Evolutionary conservation across 2,888 invertebrate genomes (phyloP).

Genomic region (Cheilosia urbana): DNA sequence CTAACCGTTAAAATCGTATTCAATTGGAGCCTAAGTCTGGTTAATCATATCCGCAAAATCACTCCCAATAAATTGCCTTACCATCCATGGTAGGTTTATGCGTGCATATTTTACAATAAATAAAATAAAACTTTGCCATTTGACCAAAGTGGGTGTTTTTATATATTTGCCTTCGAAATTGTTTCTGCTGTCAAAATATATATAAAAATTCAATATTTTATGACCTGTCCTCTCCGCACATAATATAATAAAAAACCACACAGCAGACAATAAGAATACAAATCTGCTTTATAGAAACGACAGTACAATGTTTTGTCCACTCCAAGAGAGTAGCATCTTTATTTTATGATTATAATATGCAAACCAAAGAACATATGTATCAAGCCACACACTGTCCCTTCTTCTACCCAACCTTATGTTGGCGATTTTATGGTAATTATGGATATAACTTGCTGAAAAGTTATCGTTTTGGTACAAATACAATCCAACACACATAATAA

Average conservation of each 20-base stretch:
- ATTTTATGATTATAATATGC: conserved; percentile 84
- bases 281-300: conserved; percentile 22
- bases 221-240: conserved; percentile 77
- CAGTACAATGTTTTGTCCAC: conserved; percentile 47
- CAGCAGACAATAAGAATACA: conserved; percentile 32
- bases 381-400: conserved; percentile 66
- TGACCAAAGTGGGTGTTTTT: conserved; percentile 21
- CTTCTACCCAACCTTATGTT: conserved; percentile 48
- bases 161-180: conserved; percentile 42
- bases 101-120: conserved; percentile 2
- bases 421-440: conserved; percentile 73
- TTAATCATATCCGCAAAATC: too few species aligned
- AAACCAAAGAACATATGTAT: conserved; percentile 78
- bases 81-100: not conserved
- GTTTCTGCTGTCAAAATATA: conserved; percentile 45
- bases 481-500: conserved; percentile 14
- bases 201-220: conserved; percentile 75
- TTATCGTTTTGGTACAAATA: conserved; percentile 39
- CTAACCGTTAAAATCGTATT: too few species aligned
- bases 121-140: conserved; percentile 16
- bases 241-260: conserved; percentile 76
- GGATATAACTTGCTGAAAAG: conserved; percentile 40
- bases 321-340: conserved; percentile 78
- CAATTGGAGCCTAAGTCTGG: too few species aligned
- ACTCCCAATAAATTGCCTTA: not conserved